Base-by-base conservation (phyloP, 2,113 vertebrate genomes). In the Hiodon alosoides region DNA sequence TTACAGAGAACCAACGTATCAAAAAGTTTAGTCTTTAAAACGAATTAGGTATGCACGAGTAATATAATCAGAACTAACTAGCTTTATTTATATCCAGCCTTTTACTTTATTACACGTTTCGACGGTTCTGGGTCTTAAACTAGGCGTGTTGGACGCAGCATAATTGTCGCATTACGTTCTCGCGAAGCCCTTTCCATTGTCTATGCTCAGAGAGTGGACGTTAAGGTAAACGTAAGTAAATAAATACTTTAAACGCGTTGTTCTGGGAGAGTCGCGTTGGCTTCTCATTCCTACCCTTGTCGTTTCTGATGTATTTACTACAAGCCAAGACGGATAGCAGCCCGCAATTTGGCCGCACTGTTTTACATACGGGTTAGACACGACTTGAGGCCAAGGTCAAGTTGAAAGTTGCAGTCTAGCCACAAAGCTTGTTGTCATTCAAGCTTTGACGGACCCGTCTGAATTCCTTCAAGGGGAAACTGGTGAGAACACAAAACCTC, bases 341-440 rank as follows among this genome's bases (percentile, higher is more conserved):
- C 81, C 80, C 85, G 82, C 16, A 72, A 61, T 79, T 81, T 81
- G 86, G 82, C 88, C 84, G 86, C 74, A 79, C 81, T 79, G 78
- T 89, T 94, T 89, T 89, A 89, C 88, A 86, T 88, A 86, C 77
- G 81, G 88, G 88, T 90, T 89, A 90, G 92, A 92, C 93, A 70
- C 88, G 87, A 90, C 89, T 93, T 83, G 92, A 95, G 94, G 94
- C 95, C 95, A 98, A 97, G 95, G 95, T 98, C 95, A 98, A 98
- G 95, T 95, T 96, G 94, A 98, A 98, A 94, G 94, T 84, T 92
- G 87, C 86, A 87, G 93, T 91, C 93, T 92, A 87, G 92, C 92
- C 93, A 87, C 82, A 66, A 83, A 86, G 91, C 86, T 91, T 85
- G 86, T 86, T 89, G 90, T 90, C 86, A 87, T 89, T 93, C 89